A percentile compares a stretch with the other conserved stretches of the same genome.
phyloP scores from a whole-genome alignment of 2,113 vertebrate genomes.

The Clarias batrachus region DNA sequence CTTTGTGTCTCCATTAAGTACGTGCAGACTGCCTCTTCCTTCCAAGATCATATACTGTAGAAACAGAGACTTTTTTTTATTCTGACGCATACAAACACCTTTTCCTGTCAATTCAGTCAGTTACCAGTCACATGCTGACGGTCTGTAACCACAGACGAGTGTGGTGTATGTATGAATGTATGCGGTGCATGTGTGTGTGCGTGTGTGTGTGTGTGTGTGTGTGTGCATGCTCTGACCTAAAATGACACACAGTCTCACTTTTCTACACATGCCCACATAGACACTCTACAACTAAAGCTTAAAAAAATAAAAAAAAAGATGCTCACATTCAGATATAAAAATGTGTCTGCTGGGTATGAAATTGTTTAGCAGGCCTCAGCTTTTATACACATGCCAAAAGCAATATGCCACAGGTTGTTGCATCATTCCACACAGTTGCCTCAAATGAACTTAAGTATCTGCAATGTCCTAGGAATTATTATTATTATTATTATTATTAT shows the following conservation, averaged over 20 bases:
- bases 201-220: neutral
- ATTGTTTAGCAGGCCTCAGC: constrained; percentile 4
- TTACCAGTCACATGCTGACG: constrained; percentile 1
- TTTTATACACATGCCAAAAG: neutral
- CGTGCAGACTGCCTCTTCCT: neutral
- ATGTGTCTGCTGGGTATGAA: neutral
- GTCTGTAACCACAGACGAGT: neutral
- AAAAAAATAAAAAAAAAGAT: too few relatives aligned
- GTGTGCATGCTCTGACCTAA: neutral
- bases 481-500: too few relatives aligned
- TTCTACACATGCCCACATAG: neutral
- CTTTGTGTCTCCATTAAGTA: neutral
- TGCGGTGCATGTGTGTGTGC: neutral
- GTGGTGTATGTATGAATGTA: neutral
- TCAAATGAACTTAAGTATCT: constrained; percentile 31
- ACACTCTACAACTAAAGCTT: neutral
- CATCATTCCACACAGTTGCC: constrained; percentile 24
- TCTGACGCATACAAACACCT: constrained; percentile 4
- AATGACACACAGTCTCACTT: neutral
- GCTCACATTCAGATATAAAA: neutral
- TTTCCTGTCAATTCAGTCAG: neutral
- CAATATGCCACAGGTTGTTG: neutral
- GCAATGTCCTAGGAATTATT: neutral
- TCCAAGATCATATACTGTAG: neutral
- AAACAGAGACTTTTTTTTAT: constrained; percentile 8